Evolutionary conservation across 2,888 invertebrate species (phyloP).

Genomic region (Ectemnius continuus): DNA sequence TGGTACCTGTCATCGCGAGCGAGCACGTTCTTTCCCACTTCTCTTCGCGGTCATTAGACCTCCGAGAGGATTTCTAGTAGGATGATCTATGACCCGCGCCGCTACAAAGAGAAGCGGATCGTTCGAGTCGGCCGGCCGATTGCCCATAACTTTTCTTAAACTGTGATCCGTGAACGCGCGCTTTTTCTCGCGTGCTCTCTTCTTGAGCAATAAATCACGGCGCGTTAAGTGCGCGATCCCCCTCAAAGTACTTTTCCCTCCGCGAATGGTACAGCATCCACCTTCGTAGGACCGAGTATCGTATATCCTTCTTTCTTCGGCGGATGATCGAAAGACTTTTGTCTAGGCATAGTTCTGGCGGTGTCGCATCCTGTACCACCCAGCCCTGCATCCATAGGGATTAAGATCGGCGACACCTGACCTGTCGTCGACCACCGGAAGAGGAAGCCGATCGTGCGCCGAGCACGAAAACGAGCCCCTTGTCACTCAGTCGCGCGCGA

Average conservation of each 20-base stretch:
- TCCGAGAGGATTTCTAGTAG: constrained; percentile 29
- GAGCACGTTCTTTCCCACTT: constrained; percentile 37
- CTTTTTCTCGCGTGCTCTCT: background rate
- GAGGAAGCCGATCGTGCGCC: constrained; percentile 54
- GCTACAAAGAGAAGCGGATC: constrained; percentile 28
- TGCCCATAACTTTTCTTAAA: background rate
- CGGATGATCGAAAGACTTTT: constrained; percentile 40
- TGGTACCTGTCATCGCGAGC: constrained; percentile 58
- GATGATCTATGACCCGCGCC: constrained; percentile 31
- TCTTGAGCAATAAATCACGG: background rate
- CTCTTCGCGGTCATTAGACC: constrained; percentile 55
- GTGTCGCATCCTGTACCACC: constrained; percentile 58
- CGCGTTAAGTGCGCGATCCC: background rate
- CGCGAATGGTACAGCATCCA: too few relatives aligned
- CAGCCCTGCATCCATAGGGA: constrained; percentile 45
- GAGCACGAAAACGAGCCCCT: constrained; percentile 35
- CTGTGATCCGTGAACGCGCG: constrained; percentile 4
- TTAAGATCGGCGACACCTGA: constrained; percentile 63
- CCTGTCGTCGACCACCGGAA: constrained; percentile 62
- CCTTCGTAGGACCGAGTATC: too few relatives aligned
- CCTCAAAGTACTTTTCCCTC: too few relatives aligned
- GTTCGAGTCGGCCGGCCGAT: constrained; percentile 10
- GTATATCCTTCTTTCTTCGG: constrained; percentile 15
- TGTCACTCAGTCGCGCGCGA: constrained; percentile 40
- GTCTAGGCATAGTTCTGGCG: constrained; percentile 36